A percentile compares a stretch with the other conserved stretches of the same genome.
Evolutionary conservation across 2,113 vertebrate species (phyloP).

Genomic region (Lutjanus erythropterus): DNA sequence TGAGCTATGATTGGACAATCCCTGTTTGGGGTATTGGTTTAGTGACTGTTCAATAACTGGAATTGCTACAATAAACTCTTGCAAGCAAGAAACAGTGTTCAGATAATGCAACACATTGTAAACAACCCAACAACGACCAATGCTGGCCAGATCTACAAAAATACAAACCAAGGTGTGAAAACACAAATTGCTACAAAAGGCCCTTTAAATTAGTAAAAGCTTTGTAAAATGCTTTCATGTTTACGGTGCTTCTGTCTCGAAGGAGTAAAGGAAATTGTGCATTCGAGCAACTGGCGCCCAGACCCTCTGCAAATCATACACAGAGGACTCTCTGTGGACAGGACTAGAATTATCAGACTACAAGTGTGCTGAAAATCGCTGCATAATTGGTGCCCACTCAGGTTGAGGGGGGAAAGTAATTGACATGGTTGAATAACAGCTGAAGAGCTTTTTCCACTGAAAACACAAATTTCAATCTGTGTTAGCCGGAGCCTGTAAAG

Average conservation of each 20-base stretch:
- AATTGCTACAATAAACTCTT: background rate
- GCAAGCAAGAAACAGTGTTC: background rate
- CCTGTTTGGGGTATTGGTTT: background rate
- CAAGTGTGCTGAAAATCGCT: slow-evolving; percentile 57
- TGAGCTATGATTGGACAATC: background rate
- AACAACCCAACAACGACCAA: background rate
- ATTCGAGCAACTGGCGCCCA: slow-evolving; percentile 1
- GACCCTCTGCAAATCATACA: slow-evolving; percentile 48
- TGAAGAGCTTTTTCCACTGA: slow-evolving; percentile 47
- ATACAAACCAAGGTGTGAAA: background rate
- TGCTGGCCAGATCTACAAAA: background rate
- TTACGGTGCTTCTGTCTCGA: background rate
- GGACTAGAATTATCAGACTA: slow-evolving; percentile 50
- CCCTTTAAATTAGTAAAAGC: background rate
- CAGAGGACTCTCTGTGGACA: slow-evolving; percentile 36
- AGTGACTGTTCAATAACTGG: background rate
- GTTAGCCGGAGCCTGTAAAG: slow-evolving; percentile 20
- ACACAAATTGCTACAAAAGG: background rate
- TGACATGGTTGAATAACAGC: slow-evolving; percentile 68
- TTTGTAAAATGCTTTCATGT: background rate
- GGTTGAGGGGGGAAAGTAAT: slow-evolving; percentile 53
- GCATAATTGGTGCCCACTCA: slow-evolving; percentile 63
- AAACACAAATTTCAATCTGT: slow-evolving; percentile 34
- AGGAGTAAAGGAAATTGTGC: background rate
- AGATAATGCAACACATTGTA: background rate